Evolutionary conservation across 2,797 vertebrate species (phyloP).

Genomic region (Macroramphosus scolopax): DNA sequence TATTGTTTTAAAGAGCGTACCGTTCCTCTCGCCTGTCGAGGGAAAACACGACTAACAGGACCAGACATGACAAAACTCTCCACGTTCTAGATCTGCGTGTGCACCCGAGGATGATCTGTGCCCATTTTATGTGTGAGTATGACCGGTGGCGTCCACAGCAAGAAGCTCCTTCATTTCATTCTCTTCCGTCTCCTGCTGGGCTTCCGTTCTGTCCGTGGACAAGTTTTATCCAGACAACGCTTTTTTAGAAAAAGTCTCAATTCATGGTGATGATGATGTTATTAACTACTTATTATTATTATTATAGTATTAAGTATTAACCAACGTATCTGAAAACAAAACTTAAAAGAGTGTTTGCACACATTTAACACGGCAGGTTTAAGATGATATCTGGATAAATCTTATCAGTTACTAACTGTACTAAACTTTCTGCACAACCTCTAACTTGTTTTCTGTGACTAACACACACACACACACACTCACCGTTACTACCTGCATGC

Average conservation of each 20-base stretch:
- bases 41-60: no score
- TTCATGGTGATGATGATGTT: no score
- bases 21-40: no score
- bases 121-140: slow-evolving; percentile 99
- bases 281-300: no score
- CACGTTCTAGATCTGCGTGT: slow-evolving; percentile 97
- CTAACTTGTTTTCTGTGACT: background rate
- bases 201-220: slow-evolving; percentile 37
- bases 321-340: slow-evolving; percentile 1
- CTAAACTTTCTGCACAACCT: slow-evolving; percentile 12
- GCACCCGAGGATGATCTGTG: slow-evolving; percentile 92
- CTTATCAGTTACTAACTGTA: slow-evolving; percentile 41
- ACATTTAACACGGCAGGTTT: slow-evolving; percentile 5
- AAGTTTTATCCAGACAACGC: slow-evolving; percentile 68
- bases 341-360: background rate
- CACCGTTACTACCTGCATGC: no score
- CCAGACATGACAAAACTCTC: no score
- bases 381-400: slow-evolving; percentile 67
- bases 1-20: no score
- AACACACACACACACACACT: slow-evolving; percentile 6
- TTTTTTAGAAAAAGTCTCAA: background rate
- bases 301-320: no score
- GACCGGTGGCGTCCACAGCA: slow-evolving; percentile 66
- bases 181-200: slow-evolving; percentile 33
- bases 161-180: slow-evolving; percentile 38